These are phyloP conservation scores for Chrysina gloriosa DNA, from an alignment of 2,888 invertebrate genomes.

Conservation along the genomic window DNA sequence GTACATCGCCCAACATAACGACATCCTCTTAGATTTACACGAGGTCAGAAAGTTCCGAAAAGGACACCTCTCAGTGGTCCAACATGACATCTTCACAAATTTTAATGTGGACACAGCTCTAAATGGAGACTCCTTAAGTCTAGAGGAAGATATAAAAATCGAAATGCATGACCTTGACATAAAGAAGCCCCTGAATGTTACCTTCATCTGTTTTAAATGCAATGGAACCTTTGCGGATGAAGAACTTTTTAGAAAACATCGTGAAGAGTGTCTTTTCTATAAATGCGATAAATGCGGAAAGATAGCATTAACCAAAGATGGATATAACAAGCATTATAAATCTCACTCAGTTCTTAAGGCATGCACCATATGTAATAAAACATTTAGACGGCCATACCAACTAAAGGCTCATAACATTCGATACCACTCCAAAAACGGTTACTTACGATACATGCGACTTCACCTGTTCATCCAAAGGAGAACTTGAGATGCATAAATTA, in stretches of 20 bases:
- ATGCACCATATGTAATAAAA: too few relatives aligned
- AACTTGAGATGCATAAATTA: too few relatives aligned
- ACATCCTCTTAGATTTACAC: not conserved
- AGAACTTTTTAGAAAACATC: too few relatives aligned
- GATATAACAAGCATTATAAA: slow-evolving; percentile 1
- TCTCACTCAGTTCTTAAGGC: too few relatives aligned
- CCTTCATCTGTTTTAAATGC: not conserved
- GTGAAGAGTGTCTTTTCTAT: too few relatives aligned
- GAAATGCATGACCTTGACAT: not conserved
- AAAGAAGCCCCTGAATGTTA: not conserved
- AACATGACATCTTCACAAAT: not conserved
- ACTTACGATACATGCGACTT: too few relatives aligned
- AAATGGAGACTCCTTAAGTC: not conserved
- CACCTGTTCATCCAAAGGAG: too few relatives aligned
- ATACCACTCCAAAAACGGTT: too few relatives aligned
- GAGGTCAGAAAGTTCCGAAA: not conserved
- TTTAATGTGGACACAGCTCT: too few relatives aligned
- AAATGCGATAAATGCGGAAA: not conserved
- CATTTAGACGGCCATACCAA: too few relatives aligned
- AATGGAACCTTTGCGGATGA: not conserved
- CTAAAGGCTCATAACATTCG: too few relatives aligned
- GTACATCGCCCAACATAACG: not conserved
- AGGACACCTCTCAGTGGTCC: not conserved
- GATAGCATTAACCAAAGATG: not conserved
- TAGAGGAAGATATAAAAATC: not conserved